Percentiles rank a stretch among this genome's conserved stretches.
phyloP scores from a whole-genome alignment of 1,140 invertebrate genomes.

The Daktulosphaira vitifoliae region DNA sequence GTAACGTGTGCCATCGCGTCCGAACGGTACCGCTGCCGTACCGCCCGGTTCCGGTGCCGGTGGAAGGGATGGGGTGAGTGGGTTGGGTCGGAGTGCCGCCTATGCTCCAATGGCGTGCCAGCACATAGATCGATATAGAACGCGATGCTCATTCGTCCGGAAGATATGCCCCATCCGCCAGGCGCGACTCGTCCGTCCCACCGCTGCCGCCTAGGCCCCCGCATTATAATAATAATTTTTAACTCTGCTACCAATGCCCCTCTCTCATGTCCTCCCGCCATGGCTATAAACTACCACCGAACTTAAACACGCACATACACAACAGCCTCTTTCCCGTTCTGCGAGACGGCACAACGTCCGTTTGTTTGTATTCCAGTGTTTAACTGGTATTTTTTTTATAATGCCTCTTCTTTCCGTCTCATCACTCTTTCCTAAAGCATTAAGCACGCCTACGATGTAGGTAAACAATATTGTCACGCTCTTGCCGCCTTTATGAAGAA shows the following conservation, averaged over 20 bases:
- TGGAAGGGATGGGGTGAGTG: slow-evolving; percentile 1
- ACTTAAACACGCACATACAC: background rate
- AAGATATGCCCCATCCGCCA: slow-evolving; percentile 31
- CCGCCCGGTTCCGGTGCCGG: background rate
- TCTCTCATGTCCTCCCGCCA: background rate
- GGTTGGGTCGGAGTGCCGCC: slow-evolving; percentile 26
- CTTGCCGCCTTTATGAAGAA: too few species aligned
- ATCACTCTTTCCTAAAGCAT: too few species aligned
- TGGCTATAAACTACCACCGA: background rate
- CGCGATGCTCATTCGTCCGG: slow-evolving; percentile 30
- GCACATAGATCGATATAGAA: slow-evolving; percentile 31
- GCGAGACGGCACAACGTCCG: background rate
- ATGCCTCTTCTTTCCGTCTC: too few species aligned
- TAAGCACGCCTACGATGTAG: too few species aligned
- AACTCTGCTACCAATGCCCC: too few species aligned
- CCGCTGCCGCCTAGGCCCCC: background rate
- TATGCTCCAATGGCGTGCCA: slow-evolving; percentile 27
- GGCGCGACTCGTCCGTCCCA: background rate
- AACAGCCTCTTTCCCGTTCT: background rate
- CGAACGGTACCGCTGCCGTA: background rate
- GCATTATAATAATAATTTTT: slow-evolving; percentile 30
- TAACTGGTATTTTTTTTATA: too few species aligned
- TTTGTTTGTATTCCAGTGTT: slow-evolving; percentile 18
- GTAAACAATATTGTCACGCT: too few species aligned
- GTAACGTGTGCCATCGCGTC: slow-evolving; percentile 13